Evolutionary conservation across 2,797 vertebrate species (phyloP), one percentile per base, ranked within the genome.

Genomic region (Paratrypauchen microcephalus): DNA sequence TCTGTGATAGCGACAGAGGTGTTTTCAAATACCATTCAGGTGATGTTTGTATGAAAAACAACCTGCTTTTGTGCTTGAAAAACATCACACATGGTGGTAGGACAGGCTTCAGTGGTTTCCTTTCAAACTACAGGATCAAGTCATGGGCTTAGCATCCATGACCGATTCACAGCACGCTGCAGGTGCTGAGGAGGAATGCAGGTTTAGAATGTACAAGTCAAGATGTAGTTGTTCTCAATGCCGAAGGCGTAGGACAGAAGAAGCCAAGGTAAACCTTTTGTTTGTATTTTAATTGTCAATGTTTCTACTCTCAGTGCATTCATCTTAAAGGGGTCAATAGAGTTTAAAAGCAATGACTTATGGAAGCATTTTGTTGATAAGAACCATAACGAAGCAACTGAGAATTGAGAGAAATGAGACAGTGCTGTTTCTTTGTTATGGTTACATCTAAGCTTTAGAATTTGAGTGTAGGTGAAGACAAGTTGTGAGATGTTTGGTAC

Each of bases 21-120:
- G 55, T 36, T 72, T 67, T 19, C n/a, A 60, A 8, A 39, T 30
- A 65, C 21, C 30, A 56, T 72, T 66, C 48, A 66, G 59, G 24
- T 24, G 65, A 69, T 63, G 23, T 56, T 45, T 71, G 7, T 21
- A 58, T 65, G 23, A 58, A 50, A 62, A 69, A 70, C 32, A 66
- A 66, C 52, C 52, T 60, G 24, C 39, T 24, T 66, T 66, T 41
- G 50, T 24, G 55, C 65, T 61, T 73, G 50, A 16, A 68, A 19
- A 68, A 66, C 39, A 62, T 67, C 71, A 11, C 15, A 41, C 6
- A 59, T 32, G 45, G 52, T 24, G 13, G 32, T 50, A 23, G 7
- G 69, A 60, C 30, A 63, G 32, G n/a, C 32, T 0, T 63, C 1
- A 13, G 3, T 60, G 62, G 62, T 74, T 56, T 67, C 15, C n/a